These are phyloP conservation scores for Microtus montanus DNA, from an alignment of 2,113 vertebrate species.

Conservation along the genomic window DNA sequence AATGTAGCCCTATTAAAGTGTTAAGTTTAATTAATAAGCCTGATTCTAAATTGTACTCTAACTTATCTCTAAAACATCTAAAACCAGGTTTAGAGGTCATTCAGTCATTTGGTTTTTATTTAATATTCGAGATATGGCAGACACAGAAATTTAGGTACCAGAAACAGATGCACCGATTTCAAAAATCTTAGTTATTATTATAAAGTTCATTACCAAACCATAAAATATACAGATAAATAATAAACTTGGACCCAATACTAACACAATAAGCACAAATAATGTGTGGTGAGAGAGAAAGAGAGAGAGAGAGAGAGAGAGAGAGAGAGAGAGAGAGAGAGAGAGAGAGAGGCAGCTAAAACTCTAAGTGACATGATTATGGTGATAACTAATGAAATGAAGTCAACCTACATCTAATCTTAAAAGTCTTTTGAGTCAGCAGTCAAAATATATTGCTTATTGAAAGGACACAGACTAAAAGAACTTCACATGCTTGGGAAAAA, in stretches of 20 bases:
- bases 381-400: background rate
- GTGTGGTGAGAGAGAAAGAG: background rate
- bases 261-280: background rate
- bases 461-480: background rate
- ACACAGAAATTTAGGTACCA: background rate
- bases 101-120: background rate
- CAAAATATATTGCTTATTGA: background rate
- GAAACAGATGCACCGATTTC: background rate
- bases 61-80: background rate
- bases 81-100: background rate
- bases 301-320: background rate
- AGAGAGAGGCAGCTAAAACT: background rate
- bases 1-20: background rate
- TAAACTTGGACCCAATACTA: background rate
- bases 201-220: background rate
- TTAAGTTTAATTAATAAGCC: background rate
- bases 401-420: background rate
- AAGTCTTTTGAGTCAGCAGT: background rate
- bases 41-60: background rate
- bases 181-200: background rate
- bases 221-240: background rate
- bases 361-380: background rate
- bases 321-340: background rate
- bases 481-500: background rate
- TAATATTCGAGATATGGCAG: background rate